Base-by-base conservation (phyloP, 2,888 invertebrate species). In the Eupithecia exiguata region DNA sequence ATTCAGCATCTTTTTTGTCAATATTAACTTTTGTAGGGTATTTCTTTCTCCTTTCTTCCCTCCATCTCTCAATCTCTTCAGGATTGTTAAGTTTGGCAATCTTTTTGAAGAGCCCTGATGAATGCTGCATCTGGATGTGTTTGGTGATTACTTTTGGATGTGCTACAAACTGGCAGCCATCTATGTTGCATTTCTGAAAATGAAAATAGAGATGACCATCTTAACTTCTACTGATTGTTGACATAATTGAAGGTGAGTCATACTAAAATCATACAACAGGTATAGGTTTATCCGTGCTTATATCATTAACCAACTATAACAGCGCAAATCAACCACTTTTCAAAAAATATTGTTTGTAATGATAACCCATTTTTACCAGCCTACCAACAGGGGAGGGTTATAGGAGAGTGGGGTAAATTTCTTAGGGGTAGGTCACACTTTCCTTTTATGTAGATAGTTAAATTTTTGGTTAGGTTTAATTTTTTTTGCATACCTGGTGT, bases 51-150 rank as follows among this genome's bases (percentile, higher is more conserved):
- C 99, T 95, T 83, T 98, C 98, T 69, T 95, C 96, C 79, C 96
- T 95, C 98, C 98, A 99, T 87, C 97, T 97, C 46, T 96, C 93
- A 74, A 98, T 96, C 79, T 98, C 98, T 87, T 98, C 98, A 0
- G 97, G 96, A 7, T 97, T 96, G 77, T 96, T 96, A 9, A 97
- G 84, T 80, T 96, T 96, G 80, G 96, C 96, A 76, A 98, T 96
- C 89, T 96, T 96, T 70, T 97, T 95, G 84, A 97, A 98, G 25
- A 98, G 89, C 0, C 98, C 98, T n/a, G 97, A 96, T 9, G 95
- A 95, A 89, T 99, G 98, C 91, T 98, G 97, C 95, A 97, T 96
- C 87, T 95, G 95, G 80, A 97, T 96, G 86, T 99, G 99, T 81
- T 96, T 96, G 76, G 96, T 96, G 18, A 99, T 96, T 3, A 98